Evolutionary conservation across 2,888 invertebrate species (phyloP), one percentile per base, ranked within the genome.

Genomic region (Aromia moschata): DNA sequence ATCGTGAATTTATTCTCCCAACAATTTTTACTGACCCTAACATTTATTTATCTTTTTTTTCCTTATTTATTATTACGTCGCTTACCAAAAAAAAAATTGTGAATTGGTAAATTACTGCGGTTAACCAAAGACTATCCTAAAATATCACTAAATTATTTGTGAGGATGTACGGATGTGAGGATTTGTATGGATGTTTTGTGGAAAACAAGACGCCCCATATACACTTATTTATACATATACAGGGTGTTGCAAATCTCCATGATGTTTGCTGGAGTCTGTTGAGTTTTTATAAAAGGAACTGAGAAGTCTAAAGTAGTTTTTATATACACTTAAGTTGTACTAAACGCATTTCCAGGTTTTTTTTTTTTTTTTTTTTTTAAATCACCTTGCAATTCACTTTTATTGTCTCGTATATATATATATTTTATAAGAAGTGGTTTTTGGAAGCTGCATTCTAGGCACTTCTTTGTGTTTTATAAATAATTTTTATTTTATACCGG

Each of bases 161-260:
- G 41, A 49, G 47, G 51, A 33, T 59, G 55, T 55, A 59, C 55
- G 55, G 51, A 47, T n/a, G n/a, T n/a, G n/a, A n/a, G n/a, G n/a
- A n/a, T n/a, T n/a, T n/a, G n/a, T n/a, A n/a, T n/a, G n/a, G n/a
- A 33, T 59, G 51, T 49, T 55, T 51, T 45, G 45, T 7, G 15
- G 45, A 4, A 15, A 31, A 45, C 45, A 45, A 31, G 31, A 45
- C 45, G 16, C 16, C 45, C 43, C 38, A 31, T 49, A 51, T 57
- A 38, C n/a, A 54, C 55, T 54, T 36, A 44, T 54, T 47, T 36
- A 38, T 18, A 44, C 37, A 54, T 43, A 59, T 59, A 59, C 59
- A 59, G 59, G 59, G 59, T 58, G 52, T 31, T 55, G 44, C 12
- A 38, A 55, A 59, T 12, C 45, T 49, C 20, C 38, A 45, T 38